Percentiles rank a stretch among this genome's conserved stretches.
Evolutionary conservation across 2,797 vertebrate genomes (phyloP).

Genomic region (Betta splendens): DNA sequence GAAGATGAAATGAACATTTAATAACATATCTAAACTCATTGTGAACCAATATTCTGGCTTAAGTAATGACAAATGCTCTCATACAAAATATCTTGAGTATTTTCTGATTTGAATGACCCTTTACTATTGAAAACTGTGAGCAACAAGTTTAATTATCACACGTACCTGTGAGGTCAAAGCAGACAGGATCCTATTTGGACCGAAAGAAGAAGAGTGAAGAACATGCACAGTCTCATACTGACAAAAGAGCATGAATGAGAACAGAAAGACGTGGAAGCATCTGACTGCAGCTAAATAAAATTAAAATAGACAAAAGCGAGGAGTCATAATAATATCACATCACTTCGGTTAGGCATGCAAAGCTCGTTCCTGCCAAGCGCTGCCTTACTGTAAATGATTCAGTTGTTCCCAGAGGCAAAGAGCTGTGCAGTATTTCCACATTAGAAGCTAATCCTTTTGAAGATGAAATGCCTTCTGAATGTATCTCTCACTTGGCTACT

Average conservation of each 20-base stretch:
- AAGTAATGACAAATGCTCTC: no score
- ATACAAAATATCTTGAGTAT: no score
- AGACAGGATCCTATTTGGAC: neutral
- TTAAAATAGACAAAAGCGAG: slow-evolving; percentile 20
- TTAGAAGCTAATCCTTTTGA: slow-evolving; percentile 53
- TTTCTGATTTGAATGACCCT: no score
- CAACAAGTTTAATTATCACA: no score
- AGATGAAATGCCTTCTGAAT: slow-evolving; percentile 60
- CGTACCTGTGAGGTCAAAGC: no score
- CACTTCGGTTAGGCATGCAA: slow-evolving; percentile 16
- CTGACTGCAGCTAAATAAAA: slow-evolving; percentile 2
- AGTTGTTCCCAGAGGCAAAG: slow-evolving; percentile 28
- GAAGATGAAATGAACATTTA: no score
- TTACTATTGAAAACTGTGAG: no score
- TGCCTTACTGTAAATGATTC: slow-evolving; percentile 45
- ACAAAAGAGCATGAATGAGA: neutral
- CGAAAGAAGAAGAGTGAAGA: neutral
- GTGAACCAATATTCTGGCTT: no score
- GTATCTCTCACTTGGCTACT: slow-evolving; percentile 44
- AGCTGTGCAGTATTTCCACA: slow-evolving; percentile 41
- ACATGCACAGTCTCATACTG: no score
- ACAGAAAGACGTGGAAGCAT: neutral
- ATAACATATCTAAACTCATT: no score
- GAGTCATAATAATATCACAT: slow-evolving; percentile 9
- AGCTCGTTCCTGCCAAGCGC: slow-evolving; percentile 17